Evolutionary conservation across 2,888 invertebrate genomes (phyloP).

Genomic region (Smittia sp.): DNA sequence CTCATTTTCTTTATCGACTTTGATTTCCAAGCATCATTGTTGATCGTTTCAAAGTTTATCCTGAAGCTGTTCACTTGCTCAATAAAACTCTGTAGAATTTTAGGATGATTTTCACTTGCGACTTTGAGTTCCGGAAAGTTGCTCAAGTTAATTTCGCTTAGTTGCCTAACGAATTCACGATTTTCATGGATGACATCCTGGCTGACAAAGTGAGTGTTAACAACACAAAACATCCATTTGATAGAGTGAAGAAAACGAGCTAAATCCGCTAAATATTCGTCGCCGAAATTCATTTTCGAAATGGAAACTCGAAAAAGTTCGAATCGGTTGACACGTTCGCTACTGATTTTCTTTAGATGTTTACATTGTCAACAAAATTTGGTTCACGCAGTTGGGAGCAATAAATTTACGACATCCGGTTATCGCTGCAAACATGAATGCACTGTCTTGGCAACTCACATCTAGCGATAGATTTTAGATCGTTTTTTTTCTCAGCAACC

Average conservation of each 20-base stretch:
- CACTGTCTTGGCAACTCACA: no score
- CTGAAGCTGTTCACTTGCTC: conserved; percentile 43
- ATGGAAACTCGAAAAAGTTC: no score
- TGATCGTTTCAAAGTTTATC: conserved; percentile 42
- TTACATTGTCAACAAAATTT: no score
- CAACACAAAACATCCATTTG: conserved; percentile 62
- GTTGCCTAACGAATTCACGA: conserved; percentile 53
- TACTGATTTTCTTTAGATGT: no score
- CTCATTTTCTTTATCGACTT: conserved; percentile 52
- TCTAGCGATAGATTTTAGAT: no score
- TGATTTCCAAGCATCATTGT: neutral
- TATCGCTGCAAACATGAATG: no score
- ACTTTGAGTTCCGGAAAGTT: conserved; percentile 48
- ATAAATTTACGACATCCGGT: no score
- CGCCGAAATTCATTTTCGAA: neutral
- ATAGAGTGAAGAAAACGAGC: conserved; percentile 59
- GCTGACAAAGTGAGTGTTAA: conserved; percentile 65
- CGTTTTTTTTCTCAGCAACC: no score
- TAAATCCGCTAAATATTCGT: conserved; percentile 58
- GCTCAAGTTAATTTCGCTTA: conserved; percentile 55
- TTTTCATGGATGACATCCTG: conserved; percentile 58
- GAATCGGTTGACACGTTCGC: no score
- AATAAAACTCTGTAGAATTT: conserved; percentile 47
- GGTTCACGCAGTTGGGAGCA: no score
- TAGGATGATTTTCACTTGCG: conserved; percentile 1